Conservation (phyloP, 2,113 vertebrate genomes). For the Condylura cristata region DNA sequence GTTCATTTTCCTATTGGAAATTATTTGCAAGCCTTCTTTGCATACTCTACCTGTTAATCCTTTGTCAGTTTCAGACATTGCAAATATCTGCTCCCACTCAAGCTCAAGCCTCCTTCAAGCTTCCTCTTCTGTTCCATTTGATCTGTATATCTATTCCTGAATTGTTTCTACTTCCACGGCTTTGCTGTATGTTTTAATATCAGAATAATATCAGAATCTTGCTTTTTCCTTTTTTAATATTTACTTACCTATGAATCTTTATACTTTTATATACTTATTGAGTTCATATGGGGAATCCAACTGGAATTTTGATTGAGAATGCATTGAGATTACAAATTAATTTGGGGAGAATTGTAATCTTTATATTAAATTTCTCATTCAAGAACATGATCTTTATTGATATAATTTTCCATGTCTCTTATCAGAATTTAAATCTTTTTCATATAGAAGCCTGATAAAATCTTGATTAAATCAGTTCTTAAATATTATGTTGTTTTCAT, state of each 20-base stretch:
- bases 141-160: background rate
- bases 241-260: background rate
- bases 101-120: background rate
- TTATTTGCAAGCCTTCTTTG: background rate
- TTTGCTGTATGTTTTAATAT: conserved; percentile 33
- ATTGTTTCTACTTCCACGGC: background rate
- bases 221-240: conserved; percentile 3
- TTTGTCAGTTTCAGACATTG: background rate
- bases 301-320: background rate
- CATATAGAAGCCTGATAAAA: background rate
- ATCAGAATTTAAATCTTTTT: conserved; percentile 35
- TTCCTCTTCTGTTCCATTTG: background rate
- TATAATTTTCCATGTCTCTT: conserved; percentile 8
- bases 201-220: background rate
- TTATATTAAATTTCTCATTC: conserved; percentile 26
- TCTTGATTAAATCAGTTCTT: conserved; percentile 35
- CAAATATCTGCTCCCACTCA: background rate
- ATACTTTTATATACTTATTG: conserved; percentile 20
- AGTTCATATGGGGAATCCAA: background rate
- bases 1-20: background rate
- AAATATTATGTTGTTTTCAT: background rate
- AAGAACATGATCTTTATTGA: background rate
- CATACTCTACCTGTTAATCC: background rate
- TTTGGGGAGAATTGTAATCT: background rate
- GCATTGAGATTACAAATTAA: background rate